A percentile compares a stretch with the other conserved stretches of the same genome.
phyloP scores from a whole-genome alignment of 1,140 invertebrate species.

The Ceratosolen solmsi region DNA sequence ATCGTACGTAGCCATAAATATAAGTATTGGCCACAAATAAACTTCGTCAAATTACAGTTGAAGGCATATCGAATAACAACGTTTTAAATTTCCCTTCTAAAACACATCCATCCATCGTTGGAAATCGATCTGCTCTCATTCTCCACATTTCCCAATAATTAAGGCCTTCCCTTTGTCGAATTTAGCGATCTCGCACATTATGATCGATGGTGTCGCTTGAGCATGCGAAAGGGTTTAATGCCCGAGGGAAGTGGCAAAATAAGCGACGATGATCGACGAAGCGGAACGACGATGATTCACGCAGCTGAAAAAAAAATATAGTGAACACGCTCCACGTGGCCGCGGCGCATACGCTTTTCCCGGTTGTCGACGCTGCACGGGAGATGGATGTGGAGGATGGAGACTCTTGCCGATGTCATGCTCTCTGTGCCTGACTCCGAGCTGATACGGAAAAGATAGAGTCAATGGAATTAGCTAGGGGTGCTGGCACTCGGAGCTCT shows the following conservation, averaged over 20 bases:
- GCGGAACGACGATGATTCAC: neutral
- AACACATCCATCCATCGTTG: neutral
- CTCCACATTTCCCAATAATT: neutral
- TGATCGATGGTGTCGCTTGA: constrained; percentile 23
- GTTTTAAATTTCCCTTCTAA: neutral
- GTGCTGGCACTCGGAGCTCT: neutral
- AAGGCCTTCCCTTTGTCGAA: constrained; percentile 20
- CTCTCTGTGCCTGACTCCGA: neutral
- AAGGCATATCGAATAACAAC: too few relatives aligned
- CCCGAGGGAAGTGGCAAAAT: too few relatives aligned
- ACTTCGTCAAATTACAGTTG: too few relatives aligned
- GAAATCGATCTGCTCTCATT: neutral
- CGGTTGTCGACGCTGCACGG: neutral
- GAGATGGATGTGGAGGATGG: too few relatives aligned
- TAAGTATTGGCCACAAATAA: too few relatives aligned
- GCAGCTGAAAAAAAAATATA: too few relatives aligned
- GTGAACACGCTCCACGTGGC: neutral
- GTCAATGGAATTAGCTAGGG: constrained; percentile 49
- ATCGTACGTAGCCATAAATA: too few relatives aligned
- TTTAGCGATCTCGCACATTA: too few relatives aligned
- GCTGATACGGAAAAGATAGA: constrained; percentile 43
- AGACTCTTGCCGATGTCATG: too few relatives aligned
- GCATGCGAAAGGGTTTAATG: constrained; percentile 31
- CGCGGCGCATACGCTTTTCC: neutral
- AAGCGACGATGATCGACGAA: neutral